Percentiles rank a stretch among this genome's conserved stretches.
These are phyloP conservation scores for Hiodon alosoides DNA, from an alignment of 2,113 vertebrate genomes.

Conservation along the genomic window DNA sequence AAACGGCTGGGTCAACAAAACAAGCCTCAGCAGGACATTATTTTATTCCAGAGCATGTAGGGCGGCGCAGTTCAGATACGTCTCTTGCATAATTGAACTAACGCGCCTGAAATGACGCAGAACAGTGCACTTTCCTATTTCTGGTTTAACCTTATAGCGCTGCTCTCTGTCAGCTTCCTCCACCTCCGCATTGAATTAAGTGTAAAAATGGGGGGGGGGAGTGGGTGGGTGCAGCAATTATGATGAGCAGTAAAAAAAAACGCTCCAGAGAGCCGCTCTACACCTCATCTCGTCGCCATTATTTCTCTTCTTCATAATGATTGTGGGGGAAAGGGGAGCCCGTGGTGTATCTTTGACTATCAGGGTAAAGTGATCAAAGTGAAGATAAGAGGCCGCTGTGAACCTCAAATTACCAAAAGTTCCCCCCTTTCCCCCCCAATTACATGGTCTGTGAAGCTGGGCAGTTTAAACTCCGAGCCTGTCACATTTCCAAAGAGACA, in stretches of 20 bases:
- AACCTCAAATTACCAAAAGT: conserved; percentile 33
- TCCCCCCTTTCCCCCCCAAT: conserved; percentile 69
- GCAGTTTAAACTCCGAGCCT: conserved; percentile 69
- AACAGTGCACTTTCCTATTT: too few relatives aligned
- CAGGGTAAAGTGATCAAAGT: conserved; percentile 47
- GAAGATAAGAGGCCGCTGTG: conserved; percentile 44
- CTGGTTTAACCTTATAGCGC: too few relatives aligned
- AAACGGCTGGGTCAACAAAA: too few relatives aligned
- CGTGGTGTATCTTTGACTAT: conserved; percentile 61
- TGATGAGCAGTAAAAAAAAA: conserved; percentile 10
- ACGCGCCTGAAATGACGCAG: too few relatives aligned
- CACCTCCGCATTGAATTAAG: conserved; percentile 13
- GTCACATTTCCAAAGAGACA: conserved; percentile 79
- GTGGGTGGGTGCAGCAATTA: conserved; percentile 12
- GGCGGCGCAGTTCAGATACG: too few relatives aligned
- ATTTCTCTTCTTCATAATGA: conserved; percentile 51
- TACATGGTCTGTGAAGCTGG: conserved; percentile 72
- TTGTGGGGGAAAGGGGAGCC: conserved; percentile 25
- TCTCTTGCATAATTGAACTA: too few relatives aligned
- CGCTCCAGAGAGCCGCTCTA: conserved; percentile 27
- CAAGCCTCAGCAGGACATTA: too few relatives aligned
- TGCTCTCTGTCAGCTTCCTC: background rate
- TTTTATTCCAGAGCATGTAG: too few relatives aligned
- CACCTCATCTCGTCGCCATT: conserved; percentile 55
- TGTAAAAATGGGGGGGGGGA: background rate